Evolutionary conservation across 2,888 invertebrate genomes (phyloP), one percentile per base, ranked within the genome.

Genomic region (Macrosiphum euphorbiae): DNA sequence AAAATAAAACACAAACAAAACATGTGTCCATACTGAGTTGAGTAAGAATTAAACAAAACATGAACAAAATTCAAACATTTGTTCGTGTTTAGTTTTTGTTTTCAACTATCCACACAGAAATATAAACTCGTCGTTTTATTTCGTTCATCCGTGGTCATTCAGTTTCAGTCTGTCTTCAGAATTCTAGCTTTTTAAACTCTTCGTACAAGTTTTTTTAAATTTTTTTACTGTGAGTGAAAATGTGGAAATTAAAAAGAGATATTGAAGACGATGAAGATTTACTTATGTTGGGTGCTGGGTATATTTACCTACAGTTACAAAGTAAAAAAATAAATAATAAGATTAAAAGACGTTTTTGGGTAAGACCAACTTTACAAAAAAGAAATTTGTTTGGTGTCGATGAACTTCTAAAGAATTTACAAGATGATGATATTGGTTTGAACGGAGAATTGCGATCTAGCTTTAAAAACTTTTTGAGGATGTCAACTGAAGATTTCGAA

Each of bases 281-380:
- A 52, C 52, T 88, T 35, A 88, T 88, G n/a, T 52, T 88, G 52
- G 24, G 88, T 55, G 88, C 88, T 88, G 88, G n/a, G 20, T n/a
- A 55, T 88, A n/a, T 88, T n/a, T 88, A 50, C 50, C 11, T 13
- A 50, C 50, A 50, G 13, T 50, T 50, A 50, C 50, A 13, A 50
- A 50, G 13, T 13, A 44, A 44, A 50, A 50, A 50, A 50, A 50
- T 1, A 50, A 50, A 50, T 50, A 50, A 50, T 13, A 50, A 50
- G 13, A 50, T 13, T 50, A 50, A 50, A 50, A 50, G 11, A 50
- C 50, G 13, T 50, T 50, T 50, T 50, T 50, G 50, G 50, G 50
- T 50, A 50, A 50, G 44, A 50, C 50, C 50, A 50, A 50, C 50
- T 11, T 50, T 13, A 50, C 50, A 50, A 50, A 50, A 50, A 50